These are phyloP conservation scores for Spodoptera frugiperda DNA, from an alignment of 1,140 invertebrate genomes.

Conservation along the genomic window DNA sequence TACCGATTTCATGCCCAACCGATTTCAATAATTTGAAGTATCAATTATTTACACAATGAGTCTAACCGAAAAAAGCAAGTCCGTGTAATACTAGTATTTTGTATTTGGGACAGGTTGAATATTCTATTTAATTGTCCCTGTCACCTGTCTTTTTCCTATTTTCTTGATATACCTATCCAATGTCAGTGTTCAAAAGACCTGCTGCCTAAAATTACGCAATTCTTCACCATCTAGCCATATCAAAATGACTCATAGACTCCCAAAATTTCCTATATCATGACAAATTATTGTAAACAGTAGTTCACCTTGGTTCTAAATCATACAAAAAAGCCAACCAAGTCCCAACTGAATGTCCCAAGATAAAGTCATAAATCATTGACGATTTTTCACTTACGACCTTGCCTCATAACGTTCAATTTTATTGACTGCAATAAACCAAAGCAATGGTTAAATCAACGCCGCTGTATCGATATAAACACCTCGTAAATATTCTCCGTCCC, in stretches of 20 bases:
- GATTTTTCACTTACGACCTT: constrained; percentile 82
- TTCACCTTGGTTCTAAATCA: constrained; percentile 21
- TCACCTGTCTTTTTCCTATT: too few relatives aligned
- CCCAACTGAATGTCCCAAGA: constrained; percentile 63
- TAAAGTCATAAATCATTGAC: constrained; percentile 81
- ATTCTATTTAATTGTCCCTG: too few relatives aligned
- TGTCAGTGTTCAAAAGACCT: too few relatives aligned
- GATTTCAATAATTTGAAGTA: too few relatives aligned
- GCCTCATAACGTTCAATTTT: constrained; percentile 85
- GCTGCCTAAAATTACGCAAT: too few relatives aligned
- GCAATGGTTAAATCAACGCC: constrained; percentile 85
- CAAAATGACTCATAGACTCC: neutral
- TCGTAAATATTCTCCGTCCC: constrained; percentile 78
- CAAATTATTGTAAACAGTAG: constrained; percentile 15
- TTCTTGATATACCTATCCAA: too few relatives aligned
- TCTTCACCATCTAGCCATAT: too few relatives aligned
- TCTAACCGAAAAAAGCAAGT: too few relatives aligned
- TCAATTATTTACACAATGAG: too few relatives aligned
- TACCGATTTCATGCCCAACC: too few relatives aligned
- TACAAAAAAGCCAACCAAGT: constrained; percentile 1
- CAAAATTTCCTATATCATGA: neutral
- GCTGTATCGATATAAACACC: constrained; percentile 82
- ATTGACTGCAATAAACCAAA: constrained; percentile 85
- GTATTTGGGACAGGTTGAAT: too few relatives aligned
- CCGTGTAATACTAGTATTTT: too few relatives aligned